A percentile compares a stretch with the other conserved stretches of the same genome.
These are phyloP conservation scores for Hypsopygia costalis DNA, from an alignment of 2,888 invertebrate species.

Conservation along the genomic window DNA sequence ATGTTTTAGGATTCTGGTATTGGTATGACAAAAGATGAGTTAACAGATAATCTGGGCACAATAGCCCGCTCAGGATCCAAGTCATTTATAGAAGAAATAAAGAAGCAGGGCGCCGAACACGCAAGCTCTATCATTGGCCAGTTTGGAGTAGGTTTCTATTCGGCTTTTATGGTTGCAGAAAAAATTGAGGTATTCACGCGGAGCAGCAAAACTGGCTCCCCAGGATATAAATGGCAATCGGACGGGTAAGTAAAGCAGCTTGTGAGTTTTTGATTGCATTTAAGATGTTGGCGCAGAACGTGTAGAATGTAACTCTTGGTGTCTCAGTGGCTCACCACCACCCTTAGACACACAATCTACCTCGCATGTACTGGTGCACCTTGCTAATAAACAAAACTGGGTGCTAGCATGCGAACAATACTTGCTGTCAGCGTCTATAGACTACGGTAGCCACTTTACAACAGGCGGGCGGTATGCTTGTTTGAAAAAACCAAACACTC, in stretches of 20 bases:
- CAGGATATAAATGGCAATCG: conserved; percentile 93
- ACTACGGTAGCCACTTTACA: too few relatives aligned
- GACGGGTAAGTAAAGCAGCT: conserved; percentile 85
- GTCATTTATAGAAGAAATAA: conserved; percentile 92
- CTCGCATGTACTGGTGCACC: too few relatives aligned
- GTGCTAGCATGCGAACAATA: too few relatives aligned
- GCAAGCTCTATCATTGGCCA: conserved; percentile 95
- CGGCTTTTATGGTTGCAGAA: conserved; percentile 98
- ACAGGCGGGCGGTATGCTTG: too few relatives aligned
- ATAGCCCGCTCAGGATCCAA: conserved; percentile 98
- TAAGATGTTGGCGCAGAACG: too few relatives aligned
- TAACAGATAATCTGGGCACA: conserved; percentile 94
- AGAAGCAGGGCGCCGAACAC: conserved; percentile 81
- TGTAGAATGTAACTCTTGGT: too few relatives aligned
- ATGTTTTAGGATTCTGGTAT: conserved; percentile 90
- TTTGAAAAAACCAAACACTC: too few relatives aligned
- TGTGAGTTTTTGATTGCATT: too few relatives aligned
- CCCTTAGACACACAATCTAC: too few relatives aligned
- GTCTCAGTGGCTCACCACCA: too few relatives aligned
- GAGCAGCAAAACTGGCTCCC: conserved; percentile 82
- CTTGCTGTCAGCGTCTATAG: too few relatives aligned
- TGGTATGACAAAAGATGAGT: conserved; percentile 96
- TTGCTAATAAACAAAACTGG: too few relatives aligned
- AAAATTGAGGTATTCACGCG: conserved; percentile 95
- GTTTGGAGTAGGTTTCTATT: conserved; percentile 99